Evolutionary conservation across 2,797 vertebrate genomes (phyloP).

Genomic region (Chelmon rostratus): DNA sequence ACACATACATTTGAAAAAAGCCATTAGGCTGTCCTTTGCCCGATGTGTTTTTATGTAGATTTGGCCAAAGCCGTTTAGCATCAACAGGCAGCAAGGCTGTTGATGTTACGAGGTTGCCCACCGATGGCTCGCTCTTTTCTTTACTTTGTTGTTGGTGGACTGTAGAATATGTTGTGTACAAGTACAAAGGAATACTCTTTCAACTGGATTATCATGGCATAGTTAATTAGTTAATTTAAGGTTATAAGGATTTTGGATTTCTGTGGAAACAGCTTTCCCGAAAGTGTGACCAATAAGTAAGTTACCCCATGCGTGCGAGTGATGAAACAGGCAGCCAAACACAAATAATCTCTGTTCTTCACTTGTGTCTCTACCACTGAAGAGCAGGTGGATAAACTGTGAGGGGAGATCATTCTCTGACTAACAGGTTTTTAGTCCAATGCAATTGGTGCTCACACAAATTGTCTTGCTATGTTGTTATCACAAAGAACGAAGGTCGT

Average conservation of each 20-base stretch:
- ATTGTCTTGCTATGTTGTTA: slow-evolving; percentile 3
- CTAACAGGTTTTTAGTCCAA: not conserved
- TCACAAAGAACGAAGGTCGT: slow-evolving; percentile 10
- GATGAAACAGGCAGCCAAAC: slow-evolving; percentile 1
- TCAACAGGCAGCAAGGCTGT: not conserved
- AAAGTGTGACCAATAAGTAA: not conserved
- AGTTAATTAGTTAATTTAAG: not conserved
- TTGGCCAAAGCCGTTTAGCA: not conserved
- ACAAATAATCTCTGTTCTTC: slow-evolving; percentile 22
- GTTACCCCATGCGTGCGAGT: not conserved
- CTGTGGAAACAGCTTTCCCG: not conserved
- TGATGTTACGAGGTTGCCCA: not conserved
- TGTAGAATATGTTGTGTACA: not conserved
- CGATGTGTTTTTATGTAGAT: slow-evolving; percentile 10
- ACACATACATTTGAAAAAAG: not conserved
- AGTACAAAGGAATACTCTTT: not conserved
- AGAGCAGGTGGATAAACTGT: slow-evolving; percentile 20
- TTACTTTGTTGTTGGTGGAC: not conserved
- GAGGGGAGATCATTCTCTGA: not conserved
- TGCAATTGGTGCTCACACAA: not conserved
- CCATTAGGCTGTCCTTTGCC: not conserved
- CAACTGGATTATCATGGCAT: not conserved
- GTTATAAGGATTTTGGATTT: not conserved
- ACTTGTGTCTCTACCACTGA: slow-evolving; percentile 5
- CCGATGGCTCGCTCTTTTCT: not conserved